Conservation (phyloP, 2,113 vertebrate genomes). For the Gopherus flavomarginatus region DNA sequence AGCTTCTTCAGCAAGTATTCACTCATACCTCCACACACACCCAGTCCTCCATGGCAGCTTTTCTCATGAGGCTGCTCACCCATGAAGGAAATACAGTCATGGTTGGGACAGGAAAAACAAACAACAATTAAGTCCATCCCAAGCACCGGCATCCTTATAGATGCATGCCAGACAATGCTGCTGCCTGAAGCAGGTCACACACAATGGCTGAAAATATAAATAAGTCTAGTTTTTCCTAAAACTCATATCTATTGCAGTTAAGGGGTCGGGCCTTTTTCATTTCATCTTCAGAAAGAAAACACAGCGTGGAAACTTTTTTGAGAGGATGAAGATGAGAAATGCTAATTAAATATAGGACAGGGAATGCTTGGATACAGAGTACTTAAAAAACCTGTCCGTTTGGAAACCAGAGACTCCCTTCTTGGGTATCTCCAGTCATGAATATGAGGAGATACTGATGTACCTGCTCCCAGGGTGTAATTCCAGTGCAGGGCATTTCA, state of each 20-base stretch:
- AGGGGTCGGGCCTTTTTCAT: neutral
- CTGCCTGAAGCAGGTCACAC: constrained; percentile 1
- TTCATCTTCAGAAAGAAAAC: constrained; percentile 24
- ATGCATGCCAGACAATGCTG: neutral
- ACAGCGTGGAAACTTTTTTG: constrained; percentile 26
- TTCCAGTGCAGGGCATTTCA: neutral
- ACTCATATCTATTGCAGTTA: neutral
- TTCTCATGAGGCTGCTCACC: neutral
- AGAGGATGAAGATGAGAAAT: neutral
- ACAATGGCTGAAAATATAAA: neutral
- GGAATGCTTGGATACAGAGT: neutral
- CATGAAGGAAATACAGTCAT: neutral
- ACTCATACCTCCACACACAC: no score
- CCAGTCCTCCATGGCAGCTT: neutral
- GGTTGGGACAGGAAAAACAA: neutral
- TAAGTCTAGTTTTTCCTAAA: neutral
- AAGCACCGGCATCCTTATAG: neutral
- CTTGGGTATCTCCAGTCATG: neutral
- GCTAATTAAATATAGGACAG: neutral
- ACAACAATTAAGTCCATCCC: neutral
- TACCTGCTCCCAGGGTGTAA: neutral
- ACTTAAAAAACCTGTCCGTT: neutral
- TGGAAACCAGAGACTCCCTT: neutral
- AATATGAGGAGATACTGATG: neutral
- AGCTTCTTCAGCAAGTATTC: neutral